Conservation (phyloP, 2,797 vertebrate genomes). For the Anableps anableps region DNA sequence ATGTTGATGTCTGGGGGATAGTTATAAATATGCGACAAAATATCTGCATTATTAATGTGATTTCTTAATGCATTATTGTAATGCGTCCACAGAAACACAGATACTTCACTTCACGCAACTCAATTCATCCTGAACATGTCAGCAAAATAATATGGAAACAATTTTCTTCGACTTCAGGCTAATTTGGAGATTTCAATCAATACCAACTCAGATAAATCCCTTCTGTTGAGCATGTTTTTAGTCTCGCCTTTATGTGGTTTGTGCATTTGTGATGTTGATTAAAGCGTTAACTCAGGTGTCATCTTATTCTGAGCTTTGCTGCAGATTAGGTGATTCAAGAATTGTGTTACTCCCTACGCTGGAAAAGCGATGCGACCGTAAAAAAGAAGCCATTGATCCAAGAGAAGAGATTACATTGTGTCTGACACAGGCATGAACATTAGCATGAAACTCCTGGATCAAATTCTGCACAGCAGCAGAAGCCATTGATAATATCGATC, state of each 20-base stretch:
- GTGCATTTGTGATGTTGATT: slow-evolving; percentile 22
- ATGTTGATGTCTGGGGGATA: slow-evolving; percentile 86
- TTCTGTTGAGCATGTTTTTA: neutral
- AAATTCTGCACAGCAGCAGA: slow-evolving; percentile 78
- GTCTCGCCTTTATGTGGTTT: slow-evolving; percentile 7
- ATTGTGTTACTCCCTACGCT: slow-evolving; percentile 40
- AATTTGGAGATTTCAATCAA: slow-evolving; percentile 54
- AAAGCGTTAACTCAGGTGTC: slow-evolving; percentile 40
- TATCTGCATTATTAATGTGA: slow-evolving; percentile 87
- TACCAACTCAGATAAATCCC: slow-evolving; percentile 34
- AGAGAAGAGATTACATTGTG: slow-evolving; percentile 77
- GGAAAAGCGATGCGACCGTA: slow-evolving; percentile 57
- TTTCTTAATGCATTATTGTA: slow-evolving; percentile 82
- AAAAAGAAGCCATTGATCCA: slow-evolving; percentile 74
- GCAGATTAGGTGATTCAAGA: slow-evolving; percentile 43
- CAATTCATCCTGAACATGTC: slow-evolving; percentile 72
- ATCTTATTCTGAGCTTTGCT: slow-evolving; percentile 25
- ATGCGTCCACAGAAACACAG: slow-evolving; percentile 70
- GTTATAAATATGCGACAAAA: slow-evolving; percentile 88
- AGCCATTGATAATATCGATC: slow-evolving; percentile 81
- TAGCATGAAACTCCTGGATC: slow-evolving; percentile 77
- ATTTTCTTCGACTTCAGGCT: slow-evolving; percentile 64
- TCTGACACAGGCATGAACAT: slow-evolving; percentile 74
- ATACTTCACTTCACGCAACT: slow-evolving; percentile 64
- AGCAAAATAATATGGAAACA: slow-evolving; percentile 63